Conservation (phyloP, 2,797 vertebrate species). For the Agapornis canus region DNA sequence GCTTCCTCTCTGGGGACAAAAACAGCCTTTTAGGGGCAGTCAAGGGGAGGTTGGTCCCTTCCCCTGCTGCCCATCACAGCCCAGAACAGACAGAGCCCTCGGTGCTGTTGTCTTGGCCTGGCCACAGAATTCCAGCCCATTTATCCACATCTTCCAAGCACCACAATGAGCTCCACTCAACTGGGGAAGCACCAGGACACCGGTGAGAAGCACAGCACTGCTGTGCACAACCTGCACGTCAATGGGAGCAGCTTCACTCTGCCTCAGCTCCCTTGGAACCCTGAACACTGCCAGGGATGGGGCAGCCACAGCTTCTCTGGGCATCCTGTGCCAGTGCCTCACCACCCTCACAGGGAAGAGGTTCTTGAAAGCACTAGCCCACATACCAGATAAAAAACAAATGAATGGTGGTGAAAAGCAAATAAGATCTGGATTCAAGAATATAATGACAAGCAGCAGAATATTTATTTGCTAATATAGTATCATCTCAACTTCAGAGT, state of each 20-base stretch:
- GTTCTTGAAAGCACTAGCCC: neutral
- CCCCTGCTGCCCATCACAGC: neutral
- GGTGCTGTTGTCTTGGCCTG: rapidly evolving
- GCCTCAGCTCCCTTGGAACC: neutral
- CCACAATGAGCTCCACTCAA: neutral
- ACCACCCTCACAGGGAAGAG: neutral
- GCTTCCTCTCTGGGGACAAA: constrained; percentile 84
- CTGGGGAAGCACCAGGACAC: rapidly evolving
- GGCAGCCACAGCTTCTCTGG: neutral
- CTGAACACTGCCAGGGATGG: neutral
- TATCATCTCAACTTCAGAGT: neutral
- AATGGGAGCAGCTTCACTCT: rapidly evolving
- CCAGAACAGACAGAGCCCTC: neutral
- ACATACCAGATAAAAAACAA: neutral
- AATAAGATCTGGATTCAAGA: neutral
- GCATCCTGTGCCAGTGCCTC: neutral
- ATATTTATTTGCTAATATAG: neutral
- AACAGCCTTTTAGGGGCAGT: neutral
- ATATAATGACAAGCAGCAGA: neutral
- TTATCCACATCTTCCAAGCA: neutral
- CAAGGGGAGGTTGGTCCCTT: neutral
- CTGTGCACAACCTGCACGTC: neutral
- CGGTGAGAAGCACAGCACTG: neutral
- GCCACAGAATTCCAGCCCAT: neutral
- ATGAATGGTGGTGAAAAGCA: neutral